phyloP scores from a whole-genome alignment of 2,113 vertebrate species.

The Alouatta palliata region DNA sequence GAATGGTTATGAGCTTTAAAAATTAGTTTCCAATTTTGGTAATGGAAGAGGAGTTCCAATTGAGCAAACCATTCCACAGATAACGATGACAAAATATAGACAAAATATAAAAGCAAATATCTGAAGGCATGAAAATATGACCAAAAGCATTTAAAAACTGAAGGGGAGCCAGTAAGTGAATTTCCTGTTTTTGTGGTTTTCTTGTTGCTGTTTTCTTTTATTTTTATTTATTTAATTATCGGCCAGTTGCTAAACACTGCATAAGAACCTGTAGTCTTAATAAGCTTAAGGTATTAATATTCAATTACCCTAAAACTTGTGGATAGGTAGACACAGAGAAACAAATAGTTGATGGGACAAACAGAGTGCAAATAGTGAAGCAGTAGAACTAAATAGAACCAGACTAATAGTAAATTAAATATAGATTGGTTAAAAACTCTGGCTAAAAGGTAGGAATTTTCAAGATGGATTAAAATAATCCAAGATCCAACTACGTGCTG shows the following conservation, averaged over 20 bases:
- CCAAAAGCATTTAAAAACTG: background rate
- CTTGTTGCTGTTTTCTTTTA: background rate
- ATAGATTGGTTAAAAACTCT: background rate
- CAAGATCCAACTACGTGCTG: background rate
- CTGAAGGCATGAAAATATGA: background rate
- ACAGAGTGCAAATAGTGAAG: background rate
- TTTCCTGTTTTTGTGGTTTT: background rate
- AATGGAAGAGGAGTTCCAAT: background rate
- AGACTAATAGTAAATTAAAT: background rate
- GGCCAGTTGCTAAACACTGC: background rate
- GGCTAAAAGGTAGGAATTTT: background rate
- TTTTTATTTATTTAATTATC: background rate
- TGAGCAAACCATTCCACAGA: background rate
- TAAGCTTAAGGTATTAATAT: background rate
- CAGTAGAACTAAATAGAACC: background rate
- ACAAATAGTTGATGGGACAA: background rate
- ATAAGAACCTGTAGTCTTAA: background rate
- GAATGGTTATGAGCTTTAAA: background rate
- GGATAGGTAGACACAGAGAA: background rate
- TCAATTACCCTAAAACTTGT: background rate
- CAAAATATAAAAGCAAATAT: background rate
- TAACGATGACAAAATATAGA: background rate
- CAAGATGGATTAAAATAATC: background rate
- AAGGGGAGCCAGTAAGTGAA: background rate
- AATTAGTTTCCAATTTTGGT: background rate